These are phyloP conservation scores for Machimus atricapillus DNA, from an alignment of 2,888 invertebrate species.

Conservation along the genomic window DNA sequence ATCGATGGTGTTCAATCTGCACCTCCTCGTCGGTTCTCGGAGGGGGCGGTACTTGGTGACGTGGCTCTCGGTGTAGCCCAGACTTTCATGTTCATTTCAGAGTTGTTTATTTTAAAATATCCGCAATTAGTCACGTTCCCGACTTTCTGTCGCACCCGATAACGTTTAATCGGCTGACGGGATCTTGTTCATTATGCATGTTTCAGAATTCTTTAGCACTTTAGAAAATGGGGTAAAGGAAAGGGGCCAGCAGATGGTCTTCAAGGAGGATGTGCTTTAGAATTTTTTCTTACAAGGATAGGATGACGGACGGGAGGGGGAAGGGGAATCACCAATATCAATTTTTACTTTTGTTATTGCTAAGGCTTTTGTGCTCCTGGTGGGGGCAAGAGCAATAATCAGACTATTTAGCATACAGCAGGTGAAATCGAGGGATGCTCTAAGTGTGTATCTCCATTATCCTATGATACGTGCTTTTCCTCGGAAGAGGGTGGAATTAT, in stretches of 20 bases:
- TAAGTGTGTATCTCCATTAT: not conserved
- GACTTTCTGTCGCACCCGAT: not conserved
- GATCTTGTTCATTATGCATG: not conserved
- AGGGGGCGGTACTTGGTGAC: not conserved
- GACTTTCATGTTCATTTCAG: not conserved
- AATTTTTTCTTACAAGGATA: not conserved
- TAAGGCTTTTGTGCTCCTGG: not conserved
- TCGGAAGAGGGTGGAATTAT: not conserved
- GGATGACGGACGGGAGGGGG: not conserved
- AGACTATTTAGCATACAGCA: not conserved
- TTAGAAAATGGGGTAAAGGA: not conserved
- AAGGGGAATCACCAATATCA: not conserved
- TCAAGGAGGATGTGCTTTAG: not conserved
- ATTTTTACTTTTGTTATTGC: not conserved
- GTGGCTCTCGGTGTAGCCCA: not conserved
- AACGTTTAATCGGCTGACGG: not conserved
- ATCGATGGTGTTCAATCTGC: not conserved
- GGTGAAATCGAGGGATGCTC: not conserved
- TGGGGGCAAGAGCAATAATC: not conserved
- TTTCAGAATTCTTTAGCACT: not conserved
- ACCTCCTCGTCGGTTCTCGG: not conserved
- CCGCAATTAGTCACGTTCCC: slow-evolving; percentile 6
- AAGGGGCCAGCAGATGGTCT: not conserved
- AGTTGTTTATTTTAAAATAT: slow-evolving; percentile 6
- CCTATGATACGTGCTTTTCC: not conserved